Base-by-base conservation (phyloP, 1,140 invertebrate genomes). In the Bombus impatiens region DNA sequence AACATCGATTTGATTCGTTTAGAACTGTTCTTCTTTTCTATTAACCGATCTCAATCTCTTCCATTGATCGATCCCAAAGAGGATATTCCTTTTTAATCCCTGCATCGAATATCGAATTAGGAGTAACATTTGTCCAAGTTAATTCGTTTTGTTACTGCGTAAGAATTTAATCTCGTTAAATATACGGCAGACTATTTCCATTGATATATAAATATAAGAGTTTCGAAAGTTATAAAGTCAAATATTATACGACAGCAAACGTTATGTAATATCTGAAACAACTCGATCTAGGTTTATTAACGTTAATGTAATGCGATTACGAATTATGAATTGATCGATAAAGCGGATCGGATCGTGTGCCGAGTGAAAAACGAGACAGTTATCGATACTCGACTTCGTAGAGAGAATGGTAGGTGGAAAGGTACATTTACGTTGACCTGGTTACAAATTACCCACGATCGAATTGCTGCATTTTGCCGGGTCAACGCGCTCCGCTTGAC, bases 371-470 rank as follows among this genome's bases (percentile, higher is more conserved):
- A 85, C 32, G 37, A 86, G 57, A 53, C 78, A 68, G 57, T 53
- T 84, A 79, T 71, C 44, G 65, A 71, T 78, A 71, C 76, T n/a
- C 0, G 57, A 32, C 40, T 18, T 28, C 6, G 22, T 53, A 8
- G 35, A 22, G 35, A 25, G 25, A 76, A 47, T n/a, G 72, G 35
- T n/a, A 12, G 53, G 77, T 62, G 83, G 83, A 74, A 80, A 72
- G 78, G 78, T 79, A 25, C 37, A 22, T 62, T 81, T 40, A 81
- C 78, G 83, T 85, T 85, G 78, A 80, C 83, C 78, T 57, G 78
- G 77, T 81, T 80, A 80, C 78, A 65, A 86, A 86, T 86, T 68
- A 82, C 78, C 70, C 84, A 86, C 70, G 84, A 86, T 82, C 78
- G 78, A 74, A 68, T 40, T 47, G 25, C 40, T 37, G 70, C 70